phyloP scores from a whole-genome alignment of 2,797 vertebrate genomes.

The Pseudopleuronectes americanus region DNA sequence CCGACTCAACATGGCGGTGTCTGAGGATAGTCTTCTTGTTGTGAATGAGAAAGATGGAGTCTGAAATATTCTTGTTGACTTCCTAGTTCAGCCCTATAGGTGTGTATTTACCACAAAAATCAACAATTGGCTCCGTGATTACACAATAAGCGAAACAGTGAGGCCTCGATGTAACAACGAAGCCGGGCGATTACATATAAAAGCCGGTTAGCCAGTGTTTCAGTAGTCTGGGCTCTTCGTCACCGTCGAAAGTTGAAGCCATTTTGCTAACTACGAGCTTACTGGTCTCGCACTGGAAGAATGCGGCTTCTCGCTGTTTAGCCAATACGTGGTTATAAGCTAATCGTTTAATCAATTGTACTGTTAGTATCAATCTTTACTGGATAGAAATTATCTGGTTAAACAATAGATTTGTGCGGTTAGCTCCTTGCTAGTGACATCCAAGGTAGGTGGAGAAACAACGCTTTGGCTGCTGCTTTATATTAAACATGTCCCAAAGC shows the following conservation, averaged over 20 bases:
- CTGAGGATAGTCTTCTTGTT: constrained; percentile 67
- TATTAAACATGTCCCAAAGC: neutral
- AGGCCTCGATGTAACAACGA: rapidly evolving
- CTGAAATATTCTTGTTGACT: constrained; percentile 66
- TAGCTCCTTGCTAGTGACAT: constrained; percentile 7
- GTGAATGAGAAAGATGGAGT: constrained; percentile 81
- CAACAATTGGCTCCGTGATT: rapidly evolving
- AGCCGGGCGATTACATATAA: no score
- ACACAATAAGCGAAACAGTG: rapidly evolving
- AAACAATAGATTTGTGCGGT: constrained; percentile 53
- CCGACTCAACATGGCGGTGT: constrained; percentile 72
- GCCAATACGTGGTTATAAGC: neutral
- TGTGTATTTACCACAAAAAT: no score
- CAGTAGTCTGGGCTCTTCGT: constrained; percentile 17
- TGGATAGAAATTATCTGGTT: constrained; percentile 28
- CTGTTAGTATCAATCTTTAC: neutral
- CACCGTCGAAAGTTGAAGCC: constrained; percentile 61
- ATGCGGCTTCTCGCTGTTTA: neutral
- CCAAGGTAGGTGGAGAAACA: constrained; percentile 10
- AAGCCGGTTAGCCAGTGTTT: constrained; percentile 20
- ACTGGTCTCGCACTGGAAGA: neutral
- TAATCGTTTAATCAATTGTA: neutral
- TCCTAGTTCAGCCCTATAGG: constrained; percentile 1
- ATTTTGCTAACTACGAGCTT: constrained; percentile 63
- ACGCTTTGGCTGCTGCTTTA: neutral